These are phyloP conservation scores for Opisthograptis luteolata DNA, from an alignment of 2,888 invertebrate genomes.

Conservation along the genomic window DNA sequence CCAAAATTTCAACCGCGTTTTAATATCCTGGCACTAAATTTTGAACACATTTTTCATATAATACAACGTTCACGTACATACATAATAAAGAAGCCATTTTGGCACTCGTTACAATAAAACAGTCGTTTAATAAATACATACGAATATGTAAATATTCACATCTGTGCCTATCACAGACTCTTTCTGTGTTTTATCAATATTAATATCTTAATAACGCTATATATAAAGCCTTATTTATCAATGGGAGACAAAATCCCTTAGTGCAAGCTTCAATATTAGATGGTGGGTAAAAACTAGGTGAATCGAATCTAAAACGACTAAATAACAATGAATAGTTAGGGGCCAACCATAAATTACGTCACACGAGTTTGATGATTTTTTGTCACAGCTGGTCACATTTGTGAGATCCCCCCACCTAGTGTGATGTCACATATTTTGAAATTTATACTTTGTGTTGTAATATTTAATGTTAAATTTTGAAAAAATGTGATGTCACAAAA, in stretches of 20 bases:
- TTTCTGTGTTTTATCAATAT: slow-evolving; percentile 1
- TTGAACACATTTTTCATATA: slow-evolving; percentile 56
- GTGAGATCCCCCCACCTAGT: too few relatives aligned
- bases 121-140: slow-evolving; percentile 27
- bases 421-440: too few relatives aligned
- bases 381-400: too few relatives aligned
- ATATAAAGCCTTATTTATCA: slow-evolving; percentile 7
- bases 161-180: slow-evolving; percentile 22
- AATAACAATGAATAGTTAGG: too few relatives aligned
- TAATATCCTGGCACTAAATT: slow-evolving; percentile 44
- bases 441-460: too few relatives aligned
- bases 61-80: slow-evolving; percentile 35
- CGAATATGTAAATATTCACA: slow-evolving; percentile 12
- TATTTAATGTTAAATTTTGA: too few relatives aligned
- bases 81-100: slow-evolving; percentile 63
- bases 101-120: slow-evolving; percentile 58
- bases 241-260: slow-evolving; percentile 15
- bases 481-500: too few relatives aligned
- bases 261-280: slow-evolving; percentile 36
- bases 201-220: slow-evolving; percentile 13
- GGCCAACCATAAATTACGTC: too few relatives aligned
- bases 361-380: too few relatives aligned
- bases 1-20: slow-evolving; percentile 42
- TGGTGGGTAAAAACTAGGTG: slow-evolving; percentile 49
- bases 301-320: slow-evolving; percentile 46